Conservation (phyloP, 2,797 vertebrate species). For the Phalloptychus januarius region DNA sequence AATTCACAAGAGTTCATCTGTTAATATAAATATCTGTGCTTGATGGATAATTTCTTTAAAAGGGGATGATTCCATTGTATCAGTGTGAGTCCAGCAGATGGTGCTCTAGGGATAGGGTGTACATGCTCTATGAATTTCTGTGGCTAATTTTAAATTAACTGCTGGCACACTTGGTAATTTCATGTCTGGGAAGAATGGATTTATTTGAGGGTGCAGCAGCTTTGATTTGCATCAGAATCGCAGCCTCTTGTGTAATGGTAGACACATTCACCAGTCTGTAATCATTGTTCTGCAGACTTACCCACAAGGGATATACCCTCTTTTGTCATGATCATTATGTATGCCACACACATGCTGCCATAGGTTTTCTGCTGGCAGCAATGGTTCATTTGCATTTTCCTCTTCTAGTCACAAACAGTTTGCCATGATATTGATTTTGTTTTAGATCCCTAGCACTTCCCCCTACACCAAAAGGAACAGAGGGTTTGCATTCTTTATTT, state of each 20-base stretch:
- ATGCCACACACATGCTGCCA: constrained; percentile 55
- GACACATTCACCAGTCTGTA: constrained; percentile 71
- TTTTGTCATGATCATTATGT: constrained; percentile 69
- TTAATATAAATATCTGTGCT: constrained; percentile 4
- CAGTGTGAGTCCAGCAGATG: constrained; percentile 60
- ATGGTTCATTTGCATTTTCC: neutral
- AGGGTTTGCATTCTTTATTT: neutral
- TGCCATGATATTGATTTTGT: constrained; percentile 32
- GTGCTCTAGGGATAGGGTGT: constrained; percentile 49
- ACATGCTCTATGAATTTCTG: neutral
- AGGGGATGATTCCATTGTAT: neutral
- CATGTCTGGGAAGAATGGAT: constrained; percentile 48
- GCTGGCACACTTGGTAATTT: constrained; percentile 47
- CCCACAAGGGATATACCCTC: constrained; percentile 59
- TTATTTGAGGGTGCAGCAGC: constrained; percentile 54
- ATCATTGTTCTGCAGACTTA: constrained; percentile 74
- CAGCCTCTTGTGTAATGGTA: constrained; percentile 51
- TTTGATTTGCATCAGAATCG: constrained; percentile 75
- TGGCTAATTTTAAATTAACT: constrained; percentile 36
- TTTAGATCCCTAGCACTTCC: neutral
- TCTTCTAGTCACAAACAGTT: neutral
- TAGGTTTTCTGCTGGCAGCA: constrained; percentile 1
- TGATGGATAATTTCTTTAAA: neutral
- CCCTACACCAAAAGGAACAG: neutral
- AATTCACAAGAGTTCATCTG: constrained; percentile 14